Percentiles rank a stretch among this genome's conserved stretches.
These are phyloP conservation scores for Chrysochloris asiatica DNA, from an alignment of 2,113 vertebrate genomes.

Conservation along the genomic window DNA sequence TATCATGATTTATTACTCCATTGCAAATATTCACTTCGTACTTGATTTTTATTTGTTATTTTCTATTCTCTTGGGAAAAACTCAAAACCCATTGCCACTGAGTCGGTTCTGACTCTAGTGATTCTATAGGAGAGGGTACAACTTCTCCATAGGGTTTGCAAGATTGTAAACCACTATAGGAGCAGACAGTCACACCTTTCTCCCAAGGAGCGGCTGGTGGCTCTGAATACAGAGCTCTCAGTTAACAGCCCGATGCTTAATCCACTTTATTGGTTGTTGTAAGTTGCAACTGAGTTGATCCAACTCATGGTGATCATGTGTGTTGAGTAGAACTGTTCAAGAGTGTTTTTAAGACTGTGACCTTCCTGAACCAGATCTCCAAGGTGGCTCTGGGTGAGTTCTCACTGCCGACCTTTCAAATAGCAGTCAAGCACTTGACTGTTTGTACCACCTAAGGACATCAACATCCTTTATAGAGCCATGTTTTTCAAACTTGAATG, in stretches of 20 bases:
- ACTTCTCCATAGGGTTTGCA: no score
- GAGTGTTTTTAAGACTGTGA: background rate
- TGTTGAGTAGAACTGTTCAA: background rate
- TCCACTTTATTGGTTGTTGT: background rate
- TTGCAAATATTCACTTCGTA: conserved; percentile 1
- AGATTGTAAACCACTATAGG: no score
- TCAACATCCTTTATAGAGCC: background rate
- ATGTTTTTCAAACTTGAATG: background rate
- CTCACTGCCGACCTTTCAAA: no score
- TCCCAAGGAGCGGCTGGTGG: no score
- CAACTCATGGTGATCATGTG: background rate
- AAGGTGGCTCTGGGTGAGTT: no score
- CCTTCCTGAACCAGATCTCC: background rate
- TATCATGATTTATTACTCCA: background rate
- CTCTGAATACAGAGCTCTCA: no score
- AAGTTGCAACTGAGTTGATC: background rate
- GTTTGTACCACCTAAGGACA: background rate
- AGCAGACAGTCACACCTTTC: no score
- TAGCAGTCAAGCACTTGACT: background rate
- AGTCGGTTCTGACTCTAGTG: no score
- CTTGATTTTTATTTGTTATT: background rate
- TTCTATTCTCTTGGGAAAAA: background rate
- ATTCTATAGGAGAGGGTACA: no score
- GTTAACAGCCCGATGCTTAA: no score
- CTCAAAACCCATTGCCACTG: no score